Conservation (phyloP, 1,140 invertebrate species). For the Pseudoatta argentina region DNA sequence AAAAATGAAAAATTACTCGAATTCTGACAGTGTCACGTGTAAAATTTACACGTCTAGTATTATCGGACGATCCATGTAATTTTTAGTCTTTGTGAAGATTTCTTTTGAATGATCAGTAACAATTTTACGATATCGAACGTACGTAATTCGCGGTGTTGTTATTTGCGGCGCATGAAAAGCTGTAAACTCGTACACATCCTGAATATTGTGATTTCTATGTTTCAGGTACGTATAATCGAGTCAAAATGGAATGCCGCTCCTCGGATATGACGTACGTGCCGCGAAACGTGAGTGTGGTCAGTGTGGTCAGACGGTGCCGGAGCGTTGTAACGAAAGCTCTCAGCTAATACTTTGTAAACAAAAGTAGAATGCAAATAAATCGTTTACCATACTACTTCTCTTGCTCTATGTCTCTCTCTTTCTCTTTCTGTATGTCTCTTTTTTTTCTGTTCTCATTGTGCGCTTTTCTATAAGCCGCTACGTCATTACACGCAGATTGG, state of each 20-base stretch:
- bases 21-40: background rate
- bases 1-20: constrained; percentile 19
- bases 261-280: constrained; percentile 13
- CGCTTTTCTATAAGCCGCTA: constrained; percentile 43
- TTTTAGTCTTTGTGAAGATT: constrained; percentile 13
- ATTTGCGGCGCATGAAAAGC: background rate
- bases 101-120: background rate
- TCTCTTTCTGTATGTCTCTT: constrained; percentile 1
- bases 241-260: background rate
- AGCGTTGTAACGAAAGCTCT: constrained; percentile 69
- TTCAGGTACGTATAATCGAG: constrained; percentile 72
- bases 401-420: constrained; percentile 49
- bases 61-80: background rate
- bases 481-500: constrained; percentile 29
- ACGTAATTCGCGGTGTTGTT: background rate
- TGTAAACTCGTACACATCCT: constrained; percentile 16
- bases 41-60: background rate
- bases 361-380: constrained; percentile 75
- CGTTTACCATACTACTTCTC: constrained; percentile 65
- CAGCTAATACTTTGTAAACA: constrained; percentile 72
- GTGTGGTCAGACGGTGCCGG: constrained; percentile 62
- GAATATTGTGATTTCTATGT: constrained; percentile 58
- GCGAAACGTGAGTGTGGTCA: constrained; percentile 67
- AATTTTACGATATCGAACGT: constrained; percentile 16
- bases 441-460: constrained; percentile 32